Evolutionary conservation across 2,113 vertebrate genomes (phyloP).

Genomic region (Cnemophilus loriae): DNA sequence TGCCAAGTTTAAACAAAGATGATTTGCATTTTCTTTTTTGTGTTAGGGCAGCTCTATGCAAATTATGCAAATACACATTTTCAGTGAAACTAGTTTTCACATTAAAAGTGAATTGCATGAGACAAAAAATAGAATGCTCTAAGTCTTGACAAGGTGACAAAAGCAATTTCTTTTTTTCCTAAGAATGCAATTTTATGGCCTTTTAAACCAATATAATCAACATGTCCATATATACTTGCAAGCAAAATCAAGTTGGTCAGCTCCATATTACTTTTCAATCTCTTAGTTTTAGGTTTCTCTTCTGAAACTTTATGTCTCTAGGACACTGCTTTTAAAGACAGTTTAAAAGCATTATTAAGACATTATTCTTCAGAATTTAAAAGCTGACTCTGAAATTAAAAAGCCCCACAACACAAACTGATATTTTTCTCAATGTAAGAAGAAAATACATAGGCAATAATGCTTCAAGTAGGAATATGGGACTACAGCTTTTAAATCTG

Average conservation of each 20-base stretch:
- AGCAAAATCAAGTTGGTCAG: constrained; percentile 44
- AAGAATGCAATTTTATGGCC: constrained; percentile 11
- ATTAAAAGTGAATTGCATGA: constrained; percentile 29
- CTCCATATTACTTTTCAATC: background rate
- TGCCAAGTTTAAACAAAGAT: constrained; percentile 54
- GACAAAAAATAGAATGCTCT: background rate
- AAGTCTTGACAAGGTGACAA: constrained; percentile 16
- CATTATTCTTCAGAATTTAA: background rate
- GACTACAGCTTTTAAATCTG: background rate
- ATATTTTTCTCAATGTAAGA: background rate
- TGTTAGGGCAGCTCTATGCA: constrained; percentile 48
- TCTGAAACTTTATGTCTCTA: constrained; percentile 1
- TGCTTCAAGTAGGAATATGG: background rate
- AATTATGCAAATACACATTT: constrained; percentile 70
- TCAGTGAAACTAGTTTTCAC: constrained; percentile 57
- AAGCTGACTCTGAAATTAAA: background rate
- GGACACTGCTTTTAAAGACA: background rate
- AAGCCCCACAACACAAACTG: background rate
- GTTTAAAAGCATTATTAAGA: background rate
- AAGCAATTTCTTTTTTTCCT: background rate
- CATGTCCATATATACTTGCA: constrained; percentile 54
- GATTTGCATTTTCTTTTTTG: constrained; percentile 65
- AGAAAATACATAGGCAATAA: background rate
- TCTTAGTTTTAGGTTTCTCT: background rate
- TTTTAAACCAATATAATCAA: background rate